phyloP scores from a whole-genome alignment of 1,140 invertebrate genomes.

The Venustaconcha ellipsiformis region DNA sequence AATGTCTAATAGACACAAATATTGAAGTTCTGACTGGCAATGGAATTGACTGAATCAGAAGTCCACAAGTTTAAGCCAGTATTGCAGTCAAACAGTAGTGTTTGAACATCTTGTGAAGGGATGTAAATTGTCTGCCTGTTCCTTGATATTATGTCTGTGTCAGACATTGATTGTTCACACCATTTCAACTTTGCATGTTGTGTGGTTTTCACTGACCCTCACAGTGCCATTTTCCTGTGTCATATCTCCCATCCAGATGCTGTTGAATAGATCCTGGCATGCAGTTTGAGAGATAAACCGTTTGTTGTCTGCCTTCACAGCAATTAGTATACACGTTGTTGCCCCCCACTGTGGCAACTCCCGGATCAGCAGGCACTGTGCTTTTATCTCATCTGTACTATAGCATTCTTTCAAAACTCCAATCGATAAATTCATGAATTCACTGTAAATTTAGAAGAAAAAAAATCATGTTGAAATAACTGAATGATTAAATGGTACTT shows the following conservation, averaged over 20 bases:
- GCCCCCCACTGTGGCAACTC: constrained; percentile 61
- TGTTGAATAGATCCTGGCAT: constrained; percentile 65
- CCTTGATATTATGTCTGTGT: no score
- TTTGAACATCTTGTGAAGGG: no score
- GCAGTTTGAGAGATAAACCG: constrained; percentile 65
- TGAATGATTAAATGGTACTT: no score
- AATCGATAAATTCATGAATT: constrained; percentile 61
- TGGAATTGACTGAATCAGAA: no score
- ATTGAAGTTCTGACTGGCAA: no score
- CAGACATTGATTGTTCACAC: no score
- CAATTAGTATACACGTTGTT: constrained; percentile 62
- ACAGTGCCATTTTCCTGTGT: constrained; percentile 46
- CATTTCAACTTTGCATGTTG: no score
- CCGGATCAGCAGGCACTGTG: constrained; percentile 59
- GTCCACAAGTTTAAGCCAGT: no score
- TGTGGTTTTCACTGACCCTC: constrained; percentile 31
- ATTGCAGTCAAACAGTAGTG: no score
- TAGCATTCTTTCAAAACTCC: constrained; percentile 67
- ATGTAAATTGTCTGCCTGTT: no score
- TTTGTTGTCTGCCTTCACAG: constrained; percentile 65
- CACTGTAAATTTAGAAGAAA: constrained; percentile 38
- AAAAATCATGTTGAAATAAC: no score
- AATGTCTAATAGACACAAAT: no score
- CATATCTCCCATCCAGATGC: constrained; percentile 66
- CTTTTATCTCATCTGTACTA: constrained; percentile 59